Conservation (phyloP, 2,888 invertebrate genomes). For the Rhabditoides inermis region DNA sequence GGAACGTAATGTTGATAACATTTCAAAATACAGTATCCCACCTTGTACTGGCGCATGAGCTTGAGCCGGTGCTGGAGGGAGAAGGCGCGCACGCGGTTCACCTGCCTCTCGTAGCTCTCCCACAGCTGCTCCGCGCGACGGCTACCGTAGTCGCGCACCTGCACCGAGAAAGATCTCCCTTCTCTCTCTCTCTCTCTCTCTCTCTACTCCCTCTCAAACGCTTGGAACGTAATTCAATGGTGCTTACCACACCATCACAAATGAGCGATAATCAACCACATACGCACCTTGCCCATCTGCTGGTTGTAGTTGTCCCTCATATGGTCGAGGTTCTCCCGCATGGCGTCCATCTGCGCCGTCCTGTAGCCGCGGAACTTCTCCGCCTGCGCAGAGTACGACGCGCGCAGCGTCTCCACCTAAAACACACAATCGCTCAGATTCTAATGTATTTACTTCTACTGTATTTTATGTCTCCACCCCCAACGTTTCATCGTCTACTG, state of each 20-base stretch:
- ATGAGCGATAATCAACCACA: neutral
- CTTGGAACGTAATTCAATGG: neutral
- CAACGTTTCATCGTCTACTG: too few species aligned
- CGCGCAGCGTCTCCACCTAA: conserved; percentile 42
- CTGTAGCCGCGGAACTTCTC: conserved; percentile 48
- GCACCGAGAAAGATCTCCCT: neutral
- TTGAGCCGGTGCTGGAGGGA: conserved; percentile 50
- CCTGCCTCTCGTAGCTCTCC: conserved; percentile 85
- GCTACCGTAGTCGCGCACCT: conserved; percentile 59
- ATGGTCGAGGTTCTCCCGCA: conserved; percentile 18
- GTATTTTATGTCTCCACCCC: too few species aligned
- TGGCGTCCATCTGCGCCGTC: conserved; percentile 43
- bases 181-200: neutral
- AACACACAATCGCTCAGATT: neutral
- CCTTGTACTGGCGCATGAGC: conserved; percentile 51
- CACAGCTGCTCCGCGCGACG: conserved; percentile 69
- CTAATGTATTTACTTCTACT: neutral
- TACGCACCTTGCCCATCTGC: conserved; percentile 32
- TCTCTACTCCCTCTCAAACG: too few species aligned
- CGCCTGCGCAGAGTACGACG: conserved; percentile 39
- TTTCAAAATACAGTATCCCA: conserved; percentile 7
- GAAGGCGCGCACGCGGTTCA: conserved; percentile 50
- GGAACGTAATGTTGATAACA: neutral
- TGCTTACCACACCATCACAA: neutral
- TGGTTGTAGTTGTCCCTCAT: conserved; percentile 42